These are phyloP conservation scores for Herpailurus yagouaroundi DNA, from an alignment of 2,113 vertebrate species.

Conservation along the genomic window DNA sequence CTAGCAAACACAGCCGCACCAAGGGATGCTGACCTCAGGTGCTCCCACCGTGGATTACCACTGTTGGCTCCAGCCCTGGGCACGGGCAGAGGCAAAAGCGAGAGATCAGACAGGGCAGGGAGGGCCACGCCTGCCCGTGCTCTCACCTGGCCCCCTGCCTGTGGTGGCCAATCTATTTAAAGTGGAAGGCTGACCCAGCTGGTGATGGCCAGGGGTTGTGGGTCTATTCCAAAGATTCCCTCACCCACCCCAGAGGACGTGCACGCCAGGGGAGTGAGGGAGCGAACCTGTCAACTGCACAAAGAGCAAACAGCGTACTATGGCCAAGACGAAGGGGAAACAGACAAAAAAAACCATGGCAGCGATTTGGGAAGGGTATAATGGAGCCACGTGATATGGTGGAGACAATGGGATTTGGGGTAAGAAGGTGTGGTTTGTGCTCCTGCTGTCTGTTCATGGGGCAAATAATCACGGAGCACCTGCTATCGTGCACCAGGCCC, in stretches of 20 bases:
- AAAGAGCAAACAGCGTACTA: constrained; percentile 1
- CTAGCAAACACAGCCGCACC: constrained; percentile 26
- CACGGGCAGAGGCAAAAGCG: not conserved
- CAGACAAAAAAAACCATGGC: not conserved
- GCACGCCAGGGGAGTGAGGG: not conserved
- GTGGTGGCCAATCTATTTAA: not conserved
- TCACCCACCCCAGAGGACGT: not conserved
- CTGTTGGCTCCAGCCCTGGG: not conserved
- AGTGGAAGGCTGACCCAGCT: not conserved
- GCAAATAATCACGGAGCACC: not conserved
- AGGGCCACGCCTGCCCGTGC: not conserved
- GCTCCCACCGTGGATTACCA: not conserved
- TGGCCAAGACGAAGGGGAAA: not conserved
- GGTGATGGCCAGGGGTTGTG: not conserved
- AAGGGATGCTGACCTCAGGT: not conserved
- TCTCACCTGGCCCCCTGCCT: not conserved
- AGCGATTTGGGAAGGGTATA: not conserved
- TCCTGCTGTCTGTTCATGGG: not conserved
- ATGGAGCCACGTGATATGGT: not conserved
- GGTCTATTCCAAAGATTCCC: not conserved
- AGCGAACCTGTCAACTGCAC: not conserved
- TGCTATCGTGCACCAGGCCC: not conserved
- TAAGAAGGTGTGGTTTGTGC: not conserved
- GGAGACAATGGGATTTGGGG: not conserved
- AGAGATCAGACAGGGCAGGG: not conserved